phyloP scores from a whole-genome alignment of 1,140 invertebrate genomes.

The Drosophila kanapiae region DNA sequence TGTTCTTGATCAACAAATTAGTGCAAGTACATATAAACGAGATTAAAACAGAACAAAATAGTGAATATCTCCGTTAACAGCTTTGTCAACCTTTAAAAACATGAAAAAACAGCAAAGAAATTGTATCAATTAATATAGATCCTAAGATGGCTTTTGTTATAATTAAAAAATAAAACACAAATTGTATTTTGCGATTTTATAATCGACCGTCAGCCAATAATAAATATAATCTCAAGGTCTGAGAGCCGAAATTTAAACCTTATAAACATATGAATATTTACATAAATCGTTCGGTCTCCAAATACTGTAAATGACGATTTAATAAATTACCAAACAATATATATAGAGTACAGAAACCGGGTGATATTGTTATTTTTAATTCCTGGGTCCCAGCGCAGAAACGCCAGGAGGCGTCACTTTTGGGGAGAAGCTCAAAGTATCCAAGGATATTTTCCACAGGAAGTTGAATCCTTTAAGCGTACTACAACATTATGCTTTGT shows the following conservation, averaged over 20 bases:
- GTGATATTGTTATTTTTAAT: not conserved
- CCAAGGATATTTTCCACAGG: no score
- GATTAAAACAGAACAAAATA: slow-evolving; percentile 5
- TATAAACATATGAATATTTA: slow-evolving; percentile 52
- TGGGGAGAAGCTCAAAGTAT: not conserved
- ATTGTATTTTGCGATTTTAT: slow-evolving; percentile 45
- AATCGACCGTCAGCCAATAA: slow-evolving; percentile 54
- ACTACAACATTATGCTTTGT: no score
- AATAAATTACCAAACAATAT: slow-evolving; percentile 53
- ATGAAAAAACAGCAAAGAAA: slow-evolving; percentile 20
- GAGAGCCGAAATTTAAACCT: slow-evolving; percentile 38
- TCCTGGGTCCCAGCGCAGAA: not conserved
- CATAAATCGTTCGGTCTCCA: slow-evolving; percentile 52
- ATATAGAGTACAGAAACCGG: slow-evolving; percentile 34
- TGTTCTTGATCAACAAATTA: slow-evolving; percentile 35
- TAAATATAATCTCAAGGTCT: slow-evolving; percentile 41
- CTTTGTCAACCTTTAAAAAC: slow-evolving; percentile 7
- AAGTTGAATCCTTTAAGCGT: no score
- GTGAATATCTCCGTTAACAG: slow-evolving; percentile 21
- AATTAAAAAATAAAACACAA: slow-evolving; percentile 7
- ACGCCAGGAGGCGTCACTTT: no score
- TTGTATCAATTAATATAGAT: slow-evolving; percentile 47
- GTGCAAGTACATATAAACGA: slow-evolving; percentile 24
- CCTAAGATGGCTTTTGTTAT: slow-evolving; percentile 44
- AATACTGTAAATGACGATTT: slow-evolving; percentile 53